Base-by-base conservation (phyloP, 2,888 invertebrate genomes). In the Coelopa pilipes region DNA sequence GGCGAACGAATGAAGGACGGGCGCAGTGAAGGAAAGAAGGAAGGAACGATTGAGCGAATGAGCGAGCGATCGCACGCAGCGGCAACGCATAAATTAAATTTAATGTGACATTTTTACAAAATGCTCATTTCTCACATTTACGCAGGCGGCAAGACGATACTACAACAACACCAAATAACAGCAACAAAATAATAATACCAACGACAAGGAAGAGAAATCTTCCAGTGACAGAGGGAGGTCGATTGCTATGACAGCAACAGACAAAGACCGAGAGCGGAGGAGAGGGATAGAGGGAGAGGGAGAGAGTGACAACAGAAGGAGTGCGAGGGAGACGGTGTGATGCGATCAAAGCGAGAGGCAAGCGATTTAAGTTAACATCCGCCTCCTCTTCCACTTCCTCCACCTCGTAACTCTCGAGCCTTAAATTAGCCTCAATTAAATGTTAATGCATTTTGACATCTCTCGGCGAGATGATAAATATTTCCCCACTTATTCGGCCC, bases 381-480 rank as follows among this genome's bases (percentile, higher is more conserved):
- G 11, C 13, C 12, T 70, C 47, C 17, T 60, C 15, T 53, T 63
- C 15, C 62, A n/a, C n/a, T 7, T 69, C 17, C 34, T 7, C 69
- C 10, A 70, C 62, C 63, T 72, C 66, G 75, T 75, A 77, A 69
- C 75, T 77, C 74, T 76, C 69, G 76, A 79, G 85, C 84, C 79
- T 79, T 78, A 78, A 80, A 79, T 80, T 79, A 86, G 86, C 86
- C 86, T 86, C 86, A 86, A 86, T 86, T 85, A 85, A 85, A 86
- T 86, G 85, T 86, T 86, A 86, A 86, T 86, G 85, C 85, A 83
- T 86, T 86, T 85, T 85, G 86, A 86, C 86, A 86, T 24, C 34
- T 45, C 55, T 24, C 21, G n/a, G 46, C 21, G 59, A n/a, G 59
- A 57, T 69, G 57, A 59, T 69, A 57, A 69, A 69, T 57, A 19